These are phyloP conservation scores for Calypte anna DNA, from an alignment of 2,113 vertebrate genomes.

Conservation along the genomic window DNA sequence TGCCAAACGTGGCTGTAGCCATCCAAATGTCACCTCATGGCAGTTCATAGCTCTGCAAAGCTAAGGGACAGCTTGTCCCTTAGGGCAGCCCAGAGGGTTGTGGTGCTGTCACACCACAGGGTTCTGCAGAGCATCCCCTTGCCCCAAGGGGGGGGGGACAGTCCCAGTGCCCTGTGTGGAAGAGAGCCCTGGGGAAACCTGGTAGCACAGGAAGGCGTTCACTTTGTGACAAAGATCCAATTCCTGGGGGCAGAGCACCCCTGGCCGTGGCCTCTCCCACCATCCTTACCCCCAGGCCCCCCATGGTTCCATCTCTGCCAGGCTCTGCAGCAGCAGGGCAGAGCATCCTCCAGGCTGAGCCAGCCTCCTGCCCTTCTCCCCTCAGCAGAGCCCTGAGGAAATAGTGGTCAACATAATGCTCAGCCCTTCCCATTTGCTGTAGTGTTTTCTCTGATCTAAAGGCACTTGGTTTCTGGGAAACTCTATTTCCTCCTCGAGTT, in stretches of 20 bases:
- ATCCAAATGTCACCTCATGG: not conserved
- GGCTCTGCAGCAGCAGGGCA: not conserved
- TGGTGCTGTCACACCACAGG: not conserved
- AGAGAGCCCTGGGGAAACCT: not conserved
- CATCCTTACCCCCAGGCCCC: not conserved
- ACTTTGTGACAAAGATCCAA: not conserved
- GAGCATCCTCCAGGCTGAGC: fast-evolving
- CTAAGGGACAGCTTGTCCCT: not conserved
- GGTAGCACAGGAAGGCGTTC: not conserved
- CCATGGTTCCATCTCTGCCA: not conserved
- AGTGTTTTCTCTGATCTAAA: not conserved
- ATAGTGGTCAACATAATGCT: not conserved
- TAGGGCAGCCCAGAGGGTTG: not conserved
- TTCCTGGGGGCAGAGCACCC: not conserved
- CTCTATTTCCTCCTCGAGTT: not conserved
- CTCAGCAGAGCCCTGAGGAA: not conserved
- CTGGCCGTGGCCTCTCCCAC: fast-evolving
- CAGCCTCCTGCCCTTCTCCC: not conserved
- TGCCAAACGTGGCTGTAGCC: not conserved
- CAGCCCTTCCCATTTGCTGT: not conserved
- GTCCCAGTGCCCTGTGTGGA: fast-evolving
- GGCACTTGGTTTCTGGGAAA: conserved; percentile 3
- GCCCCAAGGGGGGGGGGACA: not conserved
- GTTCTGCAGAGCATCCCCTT: not conserved
- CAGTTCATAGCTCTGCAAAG: not conserved